Evolutionary conservation across 2,888 invertebrate species (phyloP).

Genomic region (Tetheella fluctuosa): DNA sequence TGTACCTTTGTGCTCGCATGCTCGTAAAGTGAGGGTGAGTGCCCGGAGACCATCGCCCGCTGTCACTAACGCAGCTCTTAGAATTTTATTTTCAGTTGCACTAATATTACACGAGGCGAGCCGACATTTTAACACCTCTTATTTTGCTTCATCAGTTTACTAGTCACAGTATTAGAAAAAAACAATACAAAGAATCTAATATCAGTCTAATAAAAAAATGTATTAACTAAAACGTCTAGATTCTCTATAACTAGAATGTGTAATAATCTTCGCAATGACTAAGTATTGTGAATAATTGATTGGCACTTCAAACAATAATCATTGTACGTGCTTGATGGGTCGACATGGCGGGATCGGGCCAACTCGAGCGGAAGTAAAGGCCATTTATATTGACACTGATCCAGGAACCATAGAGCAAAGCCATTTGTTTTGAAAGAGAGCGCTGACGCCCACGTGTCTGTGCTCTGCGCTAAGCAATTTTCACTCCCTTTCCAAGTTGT

Average conservation of each 20-base stretch:
- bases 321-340: constrained; percentile 35
- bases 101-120: constrained; percentile 16
- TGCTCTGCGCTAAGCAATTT: constrained; percentile 43
- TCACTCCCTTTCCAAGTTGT: constrained; percentile 32
- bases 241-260: too few relatives aligned
- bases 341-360: constrained; percentile 15
- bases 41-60: constrained; percentile 46
- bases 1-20: constrained; percentile 65
- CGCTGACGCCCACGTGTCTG: constrained; percentile 43
- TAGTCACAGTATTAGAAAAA: not conserved
- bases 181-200: too few relatives aligned
- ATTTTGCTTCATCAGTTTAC: too few relatives aligned
- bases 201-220: too few relatives aligned
- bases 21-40: constrained; percentile 64
- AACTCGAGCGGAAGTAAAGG: constrained; percentile 46
- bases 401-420: constrained; percentile 38
- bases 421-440: constrained; percentile 51
- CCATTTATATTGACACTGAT: constrained; percentile 48
- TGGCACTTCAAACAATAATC: constrained; percentile 31
- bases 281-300: constrained; percentile 27
- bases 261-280: not conserved
- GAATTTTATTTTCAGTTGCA: constrained; percentile 46
- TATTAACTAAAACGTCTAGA: too few relatives aligned
- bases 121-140: not conserved
- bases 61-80: constrained; percentile 40